Conservation (phyloP, 2,797 vertebrate genomes). For the Channallabes apus region DNA sequence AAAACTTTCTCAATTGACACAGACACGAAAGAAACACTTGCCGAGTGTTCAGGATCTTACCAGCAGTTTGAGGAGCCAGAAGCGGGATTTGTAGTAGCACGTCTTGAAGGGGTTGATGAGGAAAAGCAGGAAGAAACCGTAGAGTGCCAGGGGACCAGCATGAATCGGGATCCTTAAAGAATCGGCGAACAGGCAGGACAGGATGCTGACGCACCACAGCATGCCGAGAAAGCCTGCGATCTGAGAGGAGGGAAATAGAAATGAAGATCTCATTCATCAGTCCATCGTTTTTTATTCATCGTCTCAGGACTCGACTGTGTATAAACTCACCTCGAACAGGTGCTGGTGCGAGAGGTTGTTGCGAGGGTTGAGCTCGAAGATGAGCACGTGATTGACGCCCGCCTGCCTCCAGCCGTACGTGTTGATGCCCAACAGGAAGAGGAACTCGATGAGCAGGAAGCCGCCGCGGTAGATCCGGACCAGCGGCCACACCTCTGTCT, state of each 20-base stretch:
- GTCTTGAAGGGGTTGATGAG: conserved; percentile 99
- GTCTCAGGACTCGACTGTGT: background rate
- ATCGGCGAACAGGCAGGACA: conserved; percentile 88
- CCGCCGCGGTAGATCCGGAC: conserved; percentile 97
- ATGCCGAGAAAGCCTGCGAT: conserved; percentile 95
- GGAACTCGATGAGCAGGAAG: conserved; percentile 97
- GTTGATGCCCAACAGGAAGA: conserved; percentile 98
- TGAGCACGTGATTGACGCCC: conserved; percentile 97
- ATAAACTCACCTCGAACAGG: conserved; percentile 90
- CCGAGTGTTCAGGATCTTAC: conserved; percentile 67
- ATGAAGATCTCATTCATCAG: background rate
- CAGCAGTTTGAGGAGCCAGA: conserved; percentile 98
- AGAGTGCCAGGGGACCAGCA: conserved; percentile 91
- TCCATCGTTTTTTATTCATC: no score
- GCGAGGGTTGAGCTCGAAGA: conserved; percentile 97
- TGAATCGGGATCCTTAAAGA: conserved; percentile 85
- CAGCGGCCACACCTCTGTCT: conserved; percentile 88
- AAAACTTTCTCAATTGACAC: no score
- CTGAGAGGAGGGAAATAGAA: conserved; percentile 63
- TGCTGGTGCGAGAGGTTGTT: conserved; percentile 98
- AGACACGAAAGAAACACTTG: no score
- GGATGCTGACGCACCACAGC: conserved; percentile 94
- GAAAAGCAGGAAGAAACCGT: conserved; percentile 95
- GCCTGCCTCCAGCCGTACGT: conserved; percentile 99
- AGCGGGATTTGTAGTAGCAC: conserved; percentile 97